A percentile compares a stretch with the other conserved stretches of the same genome.
Evolutionary conservation across 2,797 vertebrate genomes (phyloP).

Genomic region (Typhlichthys eigenmanni): DNA sequence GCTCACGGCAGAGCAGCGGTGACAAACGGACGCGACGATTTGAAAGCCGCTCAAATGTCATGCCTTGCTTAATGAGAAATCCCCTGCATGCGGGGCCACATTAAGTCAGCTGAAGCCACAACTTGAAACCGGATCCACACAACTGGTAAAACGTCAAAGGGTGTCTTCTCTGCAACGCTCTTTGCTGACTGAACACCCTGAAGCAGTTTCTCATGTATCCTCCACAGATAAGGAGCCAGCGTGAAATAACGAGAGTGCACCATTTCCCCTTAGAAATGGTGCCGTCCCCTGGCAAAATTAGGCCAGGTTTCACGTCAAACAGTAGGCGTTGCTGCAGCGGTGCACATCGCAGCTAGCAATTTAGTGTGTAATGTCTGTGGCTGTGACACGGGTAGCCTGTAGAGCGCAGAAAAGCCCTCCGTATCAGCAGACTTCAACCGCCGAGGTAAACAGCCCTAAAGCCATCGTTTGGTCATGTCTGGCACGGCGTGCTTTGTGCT

Average conservation of each 20-base stretch:
- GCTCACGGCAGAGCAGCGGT: constrained; percentile 16
- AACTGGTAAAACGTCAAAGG: constrained; percentile 25
- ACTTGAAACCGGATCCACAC: constrained; percentile 64
- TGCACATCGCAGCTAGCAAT: constrained; percentile 36
- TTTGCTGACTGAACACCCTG: constrained; percentile 31
- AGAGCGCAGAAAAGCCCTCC: constrained; percentile 10
- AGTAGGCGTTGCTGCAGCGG: constrained; percentile 26
- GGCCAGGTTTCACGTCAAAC: constrained; percentile 16
- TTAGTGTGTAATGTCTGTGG: constrained; percentile 66
- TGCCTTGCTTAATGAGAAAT: constrained; percentile 44
- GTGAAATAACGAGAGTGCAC: constrained; percentile 47
- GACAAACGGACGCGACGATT: constrained; percentile 42
- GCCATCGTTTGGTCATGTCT: constrained; percentile 71
- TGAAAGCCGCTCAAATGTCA: constrained; percentile 64
- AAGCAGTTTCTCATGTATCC: constrained; percentile 41
- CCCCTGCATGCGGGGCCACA: constrained; percentile 59
- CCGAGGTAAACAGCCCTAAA: constrained; percentile 48
- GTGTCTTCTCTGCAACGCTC: constrained; percentile 27
- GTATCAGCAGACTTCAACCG: constrained; percentile 26
- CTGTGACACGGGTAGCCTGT: constrained; percentile 26
- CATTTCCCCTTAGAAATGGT: constrained; percentile 60
- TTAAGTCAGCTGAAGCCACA: constrained; percentile 67
- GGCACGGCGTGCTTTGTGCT: constrained; percentile 64
- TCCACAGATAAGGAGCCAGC: constrained; percentile 35
- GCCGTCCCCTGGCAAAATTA: constrained; percentile 38